Conservation (phyloP, 1,140 invertebrate genomes). For the Drosophila tristis region DNA sequence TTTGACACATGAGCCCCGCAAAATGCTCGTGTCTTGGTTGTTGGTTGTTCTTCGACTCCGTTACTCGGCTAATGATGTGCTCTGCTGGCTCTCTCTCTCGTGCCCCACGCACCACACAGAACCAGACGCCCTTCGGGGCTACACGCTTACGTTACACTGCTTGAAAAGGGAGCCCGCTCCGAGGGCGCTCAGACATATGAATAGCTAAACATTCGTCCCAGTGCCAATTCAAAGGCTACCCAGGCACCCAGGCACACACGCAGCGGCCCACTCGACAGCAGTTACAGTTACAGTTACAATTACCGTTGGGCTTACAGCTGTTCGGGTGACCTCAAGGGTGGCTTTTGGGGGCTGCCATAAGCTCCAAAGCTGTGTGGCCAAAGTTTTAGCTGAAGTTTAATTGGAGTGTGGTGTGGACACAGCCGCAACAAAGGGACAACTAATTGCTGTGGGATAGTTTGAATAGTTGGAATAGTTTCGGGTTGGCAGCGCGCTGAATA, state of each 20-base stretch:
- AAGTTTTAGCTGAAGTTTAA: constrained; percentile 41
- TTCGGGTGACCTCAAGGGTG: constrained; percentile 24
- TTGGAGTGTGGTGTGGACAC: neutral
- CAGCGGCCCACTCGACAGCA: constrained; percentile 13
- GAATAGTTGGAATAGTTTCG: constrained; percentile 4
- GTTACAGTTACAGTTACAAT: constrained; percentile 47
- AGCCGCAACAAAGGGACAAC: neutral
- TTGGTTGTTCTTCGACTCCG: neutral
- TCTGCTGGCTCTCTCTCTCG: constrained; percentile 20
- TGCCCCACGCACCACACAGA: no score
- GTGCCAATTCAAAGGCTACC: constrained; percentile 26
- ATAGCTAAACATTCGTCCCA: constrained; percentile 65
- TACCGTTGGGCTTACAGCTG: constrained; percentile 20
- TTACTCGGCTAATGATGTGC: constrained; percentile 79
- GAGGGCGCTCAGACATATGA: constrained; percentile 57
- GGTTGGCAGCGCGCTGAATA: neutral
- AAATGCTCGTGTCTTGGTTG: constrained; percentile 26
- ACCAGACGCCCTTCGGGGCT: constrained; percentile 24
- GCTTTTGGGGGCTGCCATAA: constrained; percentile 1
- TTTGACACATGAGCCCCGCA: constrained; percentile 78
- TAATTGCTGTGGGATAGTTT: constrained; percentile 13
- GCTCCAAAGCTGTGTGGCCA: constrained; percentile 30
- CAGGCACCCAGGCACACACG: neutral
- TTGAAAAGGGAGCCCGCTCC: constrained; percentile 7
- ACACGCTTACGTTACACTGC: constrained; percentile 33